These are phyloP conservation scores for Corythucha ciliata DNA, from an alignment of 2,888 invertebrate genomes.

Conservation along the genomic window DNA sequence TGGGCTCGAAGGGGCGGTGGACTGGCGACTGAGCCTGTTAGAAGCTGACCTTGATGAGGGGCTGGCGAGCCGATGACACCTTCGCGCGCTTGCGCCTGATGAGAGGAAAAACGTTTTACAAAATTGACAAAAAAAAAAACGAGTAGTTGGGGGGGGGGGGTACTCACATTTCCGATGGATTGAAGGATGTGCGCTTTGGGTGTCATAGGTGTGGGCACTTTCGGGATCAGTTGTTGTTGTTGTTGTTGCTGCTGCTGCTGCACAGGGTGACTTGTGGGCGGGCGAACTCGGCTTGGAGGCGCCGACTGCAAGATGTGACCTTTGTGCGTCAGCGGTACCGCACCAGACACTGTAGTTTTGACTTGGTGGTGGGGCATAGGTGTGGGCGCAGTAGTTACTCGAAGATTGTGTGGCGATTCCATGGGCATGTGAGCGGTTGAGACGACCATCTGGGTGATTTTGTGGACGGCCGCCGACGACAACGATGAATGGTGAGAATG, in stretches of 20 bases:
- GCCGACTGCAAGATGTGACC: slow-evolving; percentile 34
- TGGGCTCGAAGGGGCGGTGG: slow-evolving; percentile 47
- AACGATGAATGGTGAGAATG: too few relatives aligned
- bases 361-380: too few relatives aligned
- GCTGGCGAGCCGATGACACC: slow-evolving; percentile 32
- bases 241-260: slow-evolving; percentile 12
- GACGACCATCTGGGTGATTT: too few relatives aligned
- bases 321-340: slow-evolving; percentile 35
- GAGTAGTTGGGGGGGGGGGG: too few relatives aligned
- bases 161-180: slow-evolving; percentile 33
- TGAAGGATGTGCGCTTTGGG: slow-evolving; percentile 37
- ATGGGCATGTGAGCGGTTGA: too few relatives aligned
- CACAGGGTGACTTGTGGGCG: slow-evolving; percentile 9
- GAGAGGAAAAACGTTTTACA: background rate
- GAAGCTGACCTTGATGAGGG: slow-evolving; percentile 32
- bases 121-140: slow-evolving; percentile 3
- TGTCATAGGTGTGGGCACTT: slow-evolving; percentile 32
- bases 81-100: slow-evolving; percentile 28
- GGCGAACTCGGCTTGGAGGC: slow-evolving; percentile 10
- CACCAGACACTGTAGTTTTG: slow-evolving; percentile 24
- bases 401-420: too few relatives aligned
- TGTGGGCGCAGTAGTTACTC: too few relatives aligned
- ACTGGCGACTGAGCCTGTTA: slow-evolving; percentile 46
- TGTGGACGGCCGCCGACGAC: too few relatives aligned
- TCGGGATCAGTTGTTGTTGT: too few relatives aligned